Evolutionary conservation across 2,113 vertebrate species (phyloP).

Genomic region (Brachypteracias leptosomus): DNA sequence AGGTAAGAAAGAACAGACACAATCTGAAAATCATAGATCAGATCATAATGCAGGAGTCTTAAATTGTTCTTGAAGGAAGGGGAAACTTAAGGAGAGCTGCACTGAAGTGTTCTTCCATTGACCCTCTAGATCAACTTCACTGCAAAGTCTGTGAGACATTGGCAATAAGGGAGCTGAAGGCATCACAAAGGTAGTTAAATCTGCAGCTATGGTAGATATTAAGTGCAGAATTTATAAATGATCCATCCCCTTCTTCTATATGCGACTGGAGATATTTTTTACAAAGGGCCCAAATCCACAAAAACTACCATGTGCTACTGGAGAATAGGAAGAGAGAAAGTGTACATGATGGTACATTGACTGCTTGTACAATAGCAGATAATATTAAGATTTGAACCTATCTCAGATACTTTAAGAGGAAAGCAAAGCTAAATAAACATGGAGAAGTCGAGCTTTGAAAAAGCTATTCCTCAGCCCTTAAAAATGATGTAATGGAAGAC

Average conservation of each 20-base stretch:
- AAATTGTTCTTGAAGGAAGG: neutral
- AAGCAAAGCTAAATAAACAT: neutral
- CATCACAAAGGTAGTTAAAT: neutral
- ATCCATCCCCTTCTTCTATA: neutral
- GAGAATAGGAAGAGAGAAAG: neutral
- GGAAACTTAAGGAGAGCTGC: neutral
- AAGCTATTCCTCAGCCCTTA: neutral
- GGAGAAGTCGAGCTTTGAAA: neutral
- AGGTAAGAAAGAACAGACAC: neutral
- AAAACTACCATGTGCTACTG: neutral
- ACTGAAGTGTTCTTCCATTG: neutral
- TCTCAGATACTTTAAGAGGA: neutral
- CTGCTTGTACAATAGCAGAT: neutral
- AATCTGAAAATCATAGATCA: neutral
- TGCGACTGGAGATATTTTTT: neutral
- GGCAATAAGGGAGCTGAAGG: neutral
- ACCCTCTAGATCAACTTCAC: neutral
- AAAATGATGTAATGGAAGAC: neutral
- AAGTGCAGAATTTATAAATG: conserved; percentile 1
- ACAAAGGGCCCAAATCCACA: neutral
- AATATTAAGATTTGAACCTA: neutral
- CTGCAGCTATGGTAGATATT: neutral
- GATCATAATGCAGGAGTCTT: neutral
- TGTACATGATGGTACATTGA: neutral
- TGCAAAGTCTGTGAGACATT: neutral